These are phyloP conservation scores for Hydrozoanthus tunicans DNA, from an alignment of 64 coral and sea anemone genomes.

Conservation along the genomic window DNA sequence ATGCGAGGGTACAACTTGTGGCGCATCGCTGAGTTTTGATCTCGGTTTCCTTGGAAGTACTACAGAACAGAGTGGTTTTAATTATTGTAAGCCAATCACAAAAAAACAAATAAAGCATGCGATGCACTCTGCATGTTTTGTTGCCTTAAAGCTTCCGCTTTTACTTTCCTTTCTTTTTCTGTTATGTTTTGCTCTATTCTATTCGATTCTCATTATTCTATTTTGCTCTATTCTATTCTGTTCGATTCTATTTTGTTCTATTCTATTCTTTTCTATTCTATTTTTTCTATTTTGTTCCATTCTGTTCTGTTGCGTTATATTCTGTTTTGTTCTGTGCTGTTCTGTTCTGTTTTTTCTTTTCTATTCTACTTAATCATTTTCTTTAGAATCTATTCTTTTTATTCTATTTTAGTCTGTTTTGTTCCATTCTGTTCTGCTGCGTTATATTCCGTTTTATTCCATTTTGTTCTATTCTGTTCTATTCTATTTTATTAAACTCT, in stretches of 20 bases:
- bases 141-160: background rate
- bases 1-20: slow-evolving; percentile 71
- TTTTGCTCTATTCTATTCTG: background rate
- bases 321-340: background rate
- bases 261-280: background rate
- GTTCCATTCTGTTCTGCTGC: background rate
- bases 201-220: background rate
- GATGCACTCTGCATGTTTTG: background rate
- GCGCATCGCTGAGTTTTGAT: slow-evolving; percentile 65
- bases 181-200: background rate
- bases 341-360: background rate
- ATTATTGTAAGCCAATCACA: background rate
- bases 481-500: background rate
- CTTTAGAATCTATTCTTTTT: background rate
- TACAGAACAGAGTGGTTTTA: background rate
- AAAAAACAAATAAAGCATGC: background rate
- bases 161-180: background rate
- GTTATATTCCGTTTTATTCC: background rate
- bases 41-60: slow-evolving; percentile 78
- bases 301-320: background rate
- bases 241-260: background rate
- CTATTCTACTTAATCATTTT: background rate
- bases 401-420: background rate
- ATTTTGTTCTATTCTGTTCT: background rate
- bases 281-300: background rate